Evolutionary conservation across 2,113 vertebrate species (phyloP).

Genomic region (Ardeotis arabs): DNA sequence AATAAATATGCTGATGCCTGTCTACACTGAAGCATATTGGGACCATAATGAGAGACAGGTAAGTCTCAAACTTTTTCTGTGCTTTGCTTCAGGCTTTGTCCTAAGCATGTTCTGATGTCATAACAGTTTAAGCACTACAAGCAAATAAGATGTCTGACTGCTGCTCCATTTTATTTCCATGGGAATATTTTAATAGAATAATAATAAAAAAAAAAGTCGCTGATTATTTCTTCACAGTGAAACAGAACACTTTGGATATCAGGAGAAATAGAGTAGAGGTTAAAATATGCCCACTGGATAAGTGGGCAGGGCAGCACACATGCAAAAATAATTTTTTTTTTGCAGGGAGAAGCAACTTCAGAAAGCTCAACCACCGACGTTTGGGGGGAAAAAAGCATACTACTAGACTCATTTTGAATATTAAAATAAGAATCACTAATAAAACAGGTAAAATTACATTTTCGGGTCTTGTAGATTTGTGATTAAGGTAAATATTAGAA

Average conservation of each 20-base stretch:
- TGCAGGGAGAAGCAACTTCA: fast-evolving
- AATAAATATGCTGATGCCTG: background rate
- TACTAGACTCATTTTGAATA: background rate
- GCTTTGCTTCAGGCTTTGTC: background rate
- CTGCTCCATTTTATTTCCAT: background rate
- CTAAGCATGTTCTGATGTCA: background rate
- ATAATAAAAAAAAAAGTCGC: background rate
- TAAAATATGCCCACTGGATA: background rate
- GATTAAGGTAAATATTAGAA: background rate
- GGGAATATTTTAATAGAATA: background rate
- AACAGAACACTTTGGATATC: background rate
- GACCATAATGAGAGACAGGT: background rate
- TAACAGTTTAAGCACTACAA: background rate
- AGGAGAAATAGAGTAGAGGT: background rate
- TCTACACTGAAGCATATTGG: background rate
- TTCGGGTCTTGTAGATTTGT: background rate
- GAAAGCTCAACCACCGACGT: background rate
- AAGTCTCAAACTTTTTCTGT: background rate
- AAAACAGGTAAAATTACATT: background rate
- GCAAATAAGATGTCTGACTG: background rate
- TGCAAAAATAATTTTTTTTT: fast-evolving
- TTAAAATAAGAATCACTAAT: background rate
- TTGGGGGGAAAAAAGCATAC: fast-evolving
- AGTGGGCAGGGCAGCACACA: background rate
- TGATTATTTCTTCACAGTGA: background rate